Percentiles rank a stretch among this genome's conserved stretches.
Conservation (phyloP, 2,888 invertebrate species). For the Epiblema foenella region DNA sequence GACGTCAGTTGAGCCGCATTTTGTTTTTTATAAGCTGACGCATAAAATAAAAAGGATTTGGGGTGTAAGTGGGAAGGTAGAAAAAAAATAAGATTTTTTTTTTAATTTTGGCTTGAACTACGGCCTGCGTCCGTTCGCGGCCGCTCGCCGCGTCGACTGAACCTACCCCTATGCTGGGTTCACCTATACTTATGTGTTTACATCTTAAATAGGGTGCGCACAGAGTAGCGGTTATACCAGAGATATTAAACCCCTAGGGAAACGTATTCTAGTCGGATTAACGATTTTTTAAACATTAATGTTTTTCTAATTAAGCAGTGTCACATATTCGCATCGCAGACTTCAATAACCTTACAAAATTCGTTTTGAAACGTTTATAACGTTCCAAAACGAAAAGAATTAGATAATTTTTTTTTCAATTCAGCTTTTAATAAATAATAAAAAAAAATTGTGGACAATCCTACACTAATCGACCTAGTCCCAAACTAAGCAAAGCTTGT, state of each 20-base stretch:
- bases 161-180: constrained; percentile 59
- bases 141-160: constrained; percentile 74
- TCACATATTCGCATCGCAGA: neutral
- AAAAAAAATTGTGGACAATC: too few relatives aligned
- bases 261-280: neutral
- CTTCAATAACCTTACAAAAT: neutral
- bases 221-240: constrained; percentile 57
- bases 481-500: too few relatives aligned
- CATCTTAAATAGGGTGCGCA: constrained; percentile 79
- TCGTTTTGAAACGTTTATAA: too few relatives aligned
- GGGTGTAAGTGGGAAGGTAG: constrained; percentile 6
- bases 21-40: neutral
- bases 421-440: too few relatives aligned
- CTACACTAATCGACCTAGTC: too few relatives aligned
- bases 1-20: constrained; percentile 20
- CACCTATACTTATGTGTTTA: constrained; percentile 79
- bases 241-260: constrained; percentile 28
- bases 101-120: constrained; percentile 51
- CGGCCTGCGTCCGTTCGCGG: constrained; percentile 67
- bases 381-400: too few relatives aligned
- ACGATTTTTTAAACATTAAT: constrained; percentile 4
- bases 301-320: neutral
- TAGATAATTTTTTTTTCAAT: neutral
- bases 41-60: neutral
- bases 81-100: constrained; percentile 45